phyloP scores from a whole-genome alignment of 2,113 vertebrate species.

The Barnardius zonarius region DNA sequence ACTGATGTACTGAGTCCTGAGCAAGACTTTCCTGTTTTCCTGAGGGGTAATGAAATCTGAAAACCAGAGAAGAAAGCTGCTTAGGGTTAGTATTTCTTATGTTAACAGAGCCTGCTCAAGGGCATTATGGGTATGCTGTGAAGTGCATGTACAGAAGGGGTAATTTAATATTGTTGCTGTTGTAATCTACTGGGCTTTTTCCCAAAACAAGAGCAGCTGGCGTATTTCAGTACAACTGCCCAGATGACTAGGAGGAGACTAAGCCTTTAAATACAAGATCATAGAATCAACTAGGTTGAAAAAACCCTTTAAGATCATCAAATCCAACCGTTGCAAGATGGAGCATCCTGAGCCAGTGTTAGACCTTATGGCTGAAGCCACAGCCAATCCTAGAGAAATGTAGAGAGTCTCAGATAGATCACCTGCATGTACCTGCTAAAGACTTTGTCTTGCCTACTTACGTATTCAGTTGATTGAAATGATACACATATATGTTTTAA shows the following conservation, averaged over 20 bases:
- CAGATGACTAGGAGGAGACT: slow-evolving; percentile 17
- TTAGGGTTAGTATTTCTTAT: too few species aligned
- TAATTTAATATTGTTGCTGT: too few species aligned
- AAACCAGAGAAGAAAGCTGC: too few species aligned
- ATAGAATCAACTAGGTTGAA: background rate
- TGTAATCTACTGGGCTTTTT: too few species aligned
- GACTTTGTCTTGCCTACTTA: background rate
- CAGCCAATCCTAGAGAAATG: background rate
- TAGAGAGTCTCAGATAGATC: background rate
- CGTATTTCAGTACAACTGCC: background rate
- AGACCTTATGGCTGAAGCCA: background rate
- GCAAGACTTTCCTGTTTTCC: too few species aligned
- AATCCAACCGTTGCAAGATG: background rate
- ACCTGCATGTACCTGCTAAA: background rate
- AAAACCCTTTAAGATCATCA: background rate
- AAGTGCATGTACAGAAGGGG: too few species aligned
- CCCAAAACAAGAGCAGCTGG: too few species aligned
- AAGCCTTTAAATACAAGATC: slow-evolving; percentile 30
- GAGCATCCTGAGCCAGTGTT: background rate
- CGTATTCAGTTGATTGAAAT: background rate
- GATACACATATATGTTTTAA: background rate
- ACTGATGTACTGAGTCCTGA: too few species aligned
- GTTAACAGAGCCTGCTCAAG: too few species aligned
- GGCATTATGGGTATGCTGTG: too few species aligned
- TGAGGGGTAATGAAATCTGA: too few species aligned